phyloP scores from a whole-genome alignment of 1,140 invertebrate genomes.

The Drosophila ficusphila region DNA sequence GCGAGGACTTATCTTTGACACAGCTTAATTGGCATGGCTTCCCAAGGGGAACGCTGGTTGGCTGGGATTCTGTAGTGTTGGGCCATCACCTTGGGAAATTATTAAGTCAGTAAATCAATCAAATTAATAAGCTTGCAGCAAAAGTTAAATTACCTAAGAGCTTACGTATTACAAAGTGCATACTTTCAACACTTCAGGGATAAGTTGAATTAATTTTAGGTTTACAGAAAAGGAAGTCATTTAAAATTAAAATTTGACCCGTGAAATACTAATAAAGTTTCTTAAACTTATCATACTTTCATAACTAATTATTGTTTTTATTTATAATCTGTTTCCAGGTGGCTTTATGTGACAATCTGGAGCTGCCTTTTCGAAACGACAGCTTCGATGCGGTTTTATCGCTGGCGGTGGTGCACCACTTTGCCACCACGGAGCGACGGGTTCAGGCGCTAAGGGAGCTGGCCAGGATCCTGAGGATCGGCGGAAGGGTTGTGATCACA shows the following conservation, averaged over 20 bases:
- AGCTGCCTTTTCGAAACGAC: slow-evolving; percentile 95
- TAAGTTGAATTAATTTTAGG: too few relatives aligned
- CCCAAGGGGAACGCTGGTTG: slow-evolving; percentile 85
- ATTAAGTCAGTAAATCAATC: not conserved
- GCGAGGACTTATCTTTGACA: slow-evolving; percentile 11
- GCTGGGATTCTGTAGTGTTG: slow-evolving; percentile 92
- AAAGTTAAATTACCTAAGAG: not conserved
- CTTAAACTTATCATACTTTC: too few relatives aligned
- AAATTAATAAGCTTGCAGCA: not conserved
- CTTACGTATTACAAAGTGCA: not conserved
- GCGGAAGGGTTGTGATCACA: slow-evolving; percentile 95
- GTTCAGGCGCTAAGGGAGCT: slow-evolving; percentile 94
- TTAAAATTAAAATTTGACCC: too few relatives aligned
- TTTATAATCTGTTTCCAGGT: slow-evolving; percentile 86
- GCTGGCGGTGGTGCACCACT: slow-evolving; percentile 97
- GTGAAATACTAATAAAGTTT: too few relatives aligned
- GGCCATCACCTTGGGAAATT: slow-evolving; percentile 88
- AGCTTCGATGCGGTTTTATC: slow-evolving; percentile 97
- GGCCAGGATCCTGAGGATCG: slow-evolving; percentile 93
- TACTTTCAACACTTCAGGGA: too few relatives aligned
- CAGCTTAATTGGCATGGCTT: slow-evolving; percentile 81
- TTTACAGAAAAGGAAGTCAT: too few relatives aligned
- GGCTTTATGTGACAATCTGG: slow-evolving; percentile 94
- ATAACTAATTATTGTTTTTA: not conserved
- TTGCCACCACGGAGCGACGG: slow-evolving; percentile 95